Conservation (phyloP, 2,888 invertebrate species). For the Morinoia aosen region DNA sequence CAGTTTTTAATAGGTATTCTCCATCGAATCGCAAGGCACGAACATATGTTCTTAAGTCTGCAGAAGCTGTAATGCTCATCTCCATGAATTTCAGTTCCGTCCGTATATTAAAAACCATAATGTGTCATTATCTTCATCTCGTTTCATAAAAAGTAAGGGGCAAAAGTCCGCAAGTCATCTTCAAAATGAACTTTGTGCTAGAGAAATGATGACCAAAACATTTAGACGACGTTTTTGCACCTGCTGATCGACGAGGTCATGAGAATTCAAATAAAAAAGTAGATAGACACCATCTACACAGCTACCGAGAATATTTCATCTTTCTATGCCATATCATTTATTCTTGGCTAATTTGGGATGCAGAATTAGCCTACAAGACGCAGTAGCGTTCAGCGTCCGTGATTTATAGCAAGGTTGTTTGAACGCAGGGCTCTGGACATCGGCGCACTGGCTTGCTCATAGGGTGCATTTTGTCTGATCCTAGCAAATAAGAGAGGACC, state of each 20-base stretch:
- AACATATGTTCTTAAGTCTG: background rate
- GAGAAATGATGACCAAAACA: background rate
- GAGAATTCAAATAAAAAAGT: background rate
- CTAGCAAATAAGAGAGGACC: background rate
- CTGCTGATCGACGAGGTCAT: background rate
- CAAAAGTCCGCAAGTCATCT: background rate
- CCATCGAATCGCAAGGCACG: background rate
- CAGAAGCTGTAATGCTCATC: background rate
- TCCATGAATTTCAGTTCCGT: background rate
- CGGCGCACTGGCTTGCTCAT: background rate
- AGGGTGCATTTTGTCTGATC: background rate
- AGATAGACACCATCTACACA: background rate
- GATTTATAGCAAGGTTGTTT: background rate
- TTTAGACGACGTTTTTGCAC: background rate
- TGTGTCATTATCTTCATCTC: background rate
- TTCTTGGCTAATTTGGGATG: background rate
- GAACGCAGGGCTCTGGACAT: background rate
- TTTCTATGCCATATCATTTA: background rate
- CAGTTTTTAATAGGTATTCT: background rate
- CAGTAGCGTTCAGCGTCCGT: background rate
- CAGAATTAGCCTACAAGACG: background rate
- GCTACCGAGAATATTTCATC: background rate
- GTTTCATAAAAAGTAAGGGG: background rate
- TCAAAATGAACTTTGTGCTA: background rate
- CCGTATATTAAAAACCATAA: background rate